These are phyloP conservation scores for Hymenopus coronatus DNA, from an alignment of 2,888 invertebrate genomes.

Conservation along the genomic window DNA sequence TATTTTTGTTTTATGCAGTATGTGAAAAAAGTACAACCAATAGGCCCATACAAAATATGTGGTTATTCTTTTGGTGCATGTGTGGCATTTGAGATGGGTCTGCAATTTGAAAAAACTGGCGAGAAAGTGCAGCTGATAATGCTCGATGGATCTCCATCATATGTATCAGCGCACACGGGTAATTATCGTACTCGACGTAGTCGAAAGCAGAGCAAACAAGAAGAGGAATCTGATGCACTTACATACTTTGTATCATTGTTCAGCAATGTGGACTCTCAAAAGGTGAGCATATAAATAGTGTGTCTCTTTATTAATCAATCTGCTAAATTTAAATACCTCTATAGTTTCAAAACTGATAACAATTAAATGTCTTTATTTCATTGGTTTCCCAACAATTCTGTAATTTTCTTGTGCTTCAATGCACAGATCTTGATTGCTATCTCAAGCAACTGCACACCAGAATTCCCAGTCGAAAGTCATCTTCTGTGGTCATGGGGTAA, in stretches of 20 bases:
- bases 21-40: conserved; percentile 71
- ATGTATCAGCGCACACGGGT: conserved; percentile 72
- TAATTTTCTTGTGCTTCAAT: too few species aligned
- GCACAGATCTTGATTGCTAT: too few species aligned
- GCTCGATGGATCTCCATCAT: conserved; percentile 87
- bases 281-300: conserved; percentile 48
- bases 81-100: conserved; percentile 92
- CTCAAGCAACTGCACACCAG: too few species aligned
- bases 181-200: conserved; percentile 60
- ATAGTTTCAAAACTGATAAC: too few species aligned
- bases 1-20: conserved; percentile 48
- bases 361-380: too few species aligned
- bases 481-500: too few species aligned
- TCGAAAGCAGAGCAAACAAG: conserved; percentile 50
- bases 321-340: too few species aligned
- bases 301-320: too few species aligned
- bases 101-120: conserved; percentile 67
- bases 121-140: conserved; percentile 65
- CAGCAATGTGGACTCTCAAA: conserved; percentile 69
- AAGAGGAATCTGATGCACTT: conserved; percentile 62
- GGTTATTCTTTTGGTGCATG: conserved; percentile 97
- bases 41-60: conserved; percentile 82
- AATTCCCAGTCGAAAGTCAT: too few species aligned
- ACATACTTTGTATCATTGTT: conserved; percentile 81
- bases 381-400: too few species aligned